These are phyloP conservation scores for Drosophila lowei DNA, from an alignment of 1,140 invertebrate species.

Conservation along the genomic window DNA sequence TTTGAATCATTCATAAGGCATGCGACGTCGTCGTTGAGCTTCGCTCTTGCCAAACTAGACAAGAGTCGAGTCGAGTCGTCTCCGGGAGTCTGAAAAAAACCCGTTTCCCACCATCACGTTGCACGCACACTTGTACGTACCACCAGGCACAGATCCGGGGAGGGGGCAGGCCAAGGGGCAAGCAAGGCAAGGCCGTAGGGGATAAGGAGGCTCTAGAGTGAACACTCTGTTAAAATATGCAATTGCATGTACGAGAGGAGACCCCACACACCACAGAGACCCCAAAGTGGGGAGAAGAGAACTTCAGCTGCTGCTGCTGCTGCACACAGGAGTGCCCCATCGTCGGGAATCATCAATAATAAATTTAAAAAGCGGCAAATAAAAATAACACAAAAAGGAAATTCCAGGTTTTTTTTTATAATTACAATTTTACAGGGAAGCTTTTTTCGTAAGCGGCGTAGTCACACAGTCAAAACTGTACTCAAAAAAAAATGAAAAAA, in stretches of 20 bases:
- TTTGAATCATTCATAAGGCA: constrained; percentile 82
- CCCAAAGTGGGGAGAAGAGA: constrained; percentile 34
- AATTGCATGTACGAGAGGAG: constrained; percentile 61
- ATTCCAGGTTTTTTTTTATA: constrained; percentile 37
- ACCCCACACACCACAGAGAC: constrained; percentile 3
- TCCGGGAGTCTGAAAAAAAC: constrained; percentile 39
- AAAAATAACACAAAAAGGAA: constrained; percentile 51
- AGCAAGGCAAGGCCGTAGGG: neutral
- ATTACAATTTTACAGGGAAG: constrained; percentile 11
- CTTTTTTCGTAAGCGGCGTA: constrained; percentile 1
- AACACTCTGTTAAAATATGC: constrained; percentile 68
- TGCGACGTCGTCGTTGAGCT: constrained; percentile 63
- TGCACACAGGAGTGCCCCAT: constrained; percentile 53
- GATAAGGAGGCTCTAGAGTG: constrained; percentile 4
- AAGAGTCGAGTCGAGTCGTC: constrained; percentile 30
- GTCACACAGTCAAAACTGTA: neutral
- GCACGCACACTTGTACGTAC: constrained; percentile 20
- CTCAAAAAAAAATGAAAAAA: neutral
- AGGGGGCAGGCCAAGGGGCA: constrained; percentile 9
- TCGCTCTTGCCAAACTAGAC: constrained; percentile 57
- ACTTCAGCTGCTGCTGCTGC: constrained; percentile 47
- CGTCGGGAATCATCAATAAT: constrained; percentile 65
- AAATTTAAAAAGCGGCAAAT: constrained; percentile 59
- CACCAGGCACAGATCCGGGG: constrained; percentile 25
- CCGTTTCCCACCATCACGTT: constrained; percentile 59